A percentile compares a stretch with the other conserved stretches of the same genome.
phyloP scores from a whole-genome alignment of 2,888 invertebrate species.

The Marronus borbonicus region DNA sequence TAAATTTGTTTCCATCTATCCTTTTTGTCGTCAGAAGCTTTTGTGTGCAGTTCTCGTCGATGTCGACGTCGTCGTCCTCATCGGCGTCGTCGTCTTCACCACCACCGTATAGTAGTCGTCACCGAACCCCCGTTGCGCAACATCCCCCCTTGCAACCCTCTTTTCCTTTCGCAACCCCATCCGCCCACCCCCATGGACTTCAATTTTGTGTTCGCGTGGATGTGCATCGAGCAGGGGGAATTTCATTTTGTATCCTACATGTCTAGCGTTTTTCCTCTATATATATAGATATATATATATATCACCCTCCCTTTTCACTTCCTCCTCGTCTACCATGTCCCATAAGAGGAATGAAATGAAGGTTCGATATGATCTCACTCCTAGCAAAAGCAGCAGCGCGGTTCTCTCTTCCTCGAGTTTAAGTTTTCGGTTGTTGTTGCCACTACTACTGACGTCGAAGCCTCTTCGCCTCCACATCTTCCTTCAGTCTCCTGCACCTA shows the following conservation, averaged over 20 bases:
- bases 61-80: slow-evolving; percentile 51
- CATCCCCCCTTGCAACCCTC: slow-evolving; percentile 31
- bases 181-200: slow-evolving; percentile 64
- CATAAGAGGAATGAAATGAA: slow-evolving; percentile 66
- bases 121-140: slow-evolving; percentile 31
- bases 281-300: slow-evolving; percentile 40
- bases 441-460: background rate
- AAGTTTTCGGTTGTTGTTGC: slow-evolving; percentile 56
- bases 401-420: slow-evolving; percentile 37
- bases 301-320: slow-evolving; percentile 54
- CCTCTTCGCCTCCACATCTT: slow-evolving; percentile 52
- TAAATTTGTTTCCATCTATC: slow-evolving; percentile 66
- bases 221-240: slow-evolving; percentile 65
- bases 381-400: slow-evolving; percentile 29
- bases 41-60: slow-evolving; percentile 55
- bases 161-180: slow-evolving; percentile 44
- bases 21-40: slow-evolving; percentile 63
- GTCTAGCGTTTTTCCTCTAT: slow-evolving; percentile 58
- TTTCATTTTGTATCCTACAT: slow-evolving; percentile 69
- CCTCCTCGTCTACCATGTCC: slow-evolving; percentile 59
- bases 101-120: slow-evolving; percentile 38
- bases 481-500: slow-evolving; percentile 54
- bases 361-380: slow-evolving; percentile 65
- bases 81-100: slow-evolving; percentile 27
- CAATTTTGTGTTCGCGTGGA: slow-evolving; percentile 66